Percentiles rank a stretch among this genome's conserved stretches.
These are phyloP conservation scores for Adineta ricciae DNA, from an alignment of 2,888 invertebrate genomes.

Conservation along the genomic window DNA sequence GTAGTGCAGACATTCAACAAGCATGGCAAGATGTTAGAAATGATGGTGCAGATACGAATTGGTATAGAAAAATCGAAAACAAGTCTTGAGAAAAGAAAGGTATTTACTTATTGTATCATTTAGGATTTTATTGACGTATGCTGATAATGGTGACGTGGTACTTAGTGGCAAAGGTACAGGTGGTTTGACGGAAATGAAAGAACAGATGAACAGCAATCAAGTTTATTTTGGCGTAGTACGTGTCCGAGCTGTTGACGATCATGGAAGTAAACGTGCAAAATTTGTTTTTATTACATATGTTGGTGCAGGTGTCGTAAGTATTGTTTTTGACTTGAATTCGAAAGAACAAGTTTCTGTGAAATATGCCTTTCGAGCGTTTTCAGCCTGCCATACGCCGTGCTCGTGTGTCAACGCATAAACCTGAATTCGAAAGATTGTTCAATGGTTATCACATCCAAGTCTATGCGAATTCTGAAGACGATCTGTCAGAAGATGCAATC, in stretches of 20 bases:
- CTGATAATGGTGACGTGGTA: background rate
- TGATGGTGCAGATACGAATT: background rate
- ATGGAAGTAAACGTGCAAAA: slow-evolving; percentile 21
- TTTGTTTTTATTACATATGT: slow-evolving; percentile 12
- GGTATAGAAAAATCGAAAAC: background rate
- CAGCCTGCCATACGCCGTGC: background rate
- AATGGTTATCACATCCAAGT: slow-evolving; percentile 12
- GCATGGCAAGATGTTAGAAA: background rate
- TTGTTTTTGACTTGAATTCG: background rate
- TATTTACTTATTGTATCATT: background rate
- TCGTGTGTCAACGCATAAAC: background rate
- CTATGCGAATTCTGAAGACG: background rate
- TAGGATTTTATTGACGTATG: background rate
- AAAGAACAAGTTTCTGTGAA: no score
- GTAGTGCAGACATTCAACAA: background rate
- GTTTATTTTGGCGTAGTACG: background rate
- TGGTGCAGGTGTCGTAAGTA: background rate
- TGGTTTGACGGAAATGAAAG: slow-evolving; percentile 8
- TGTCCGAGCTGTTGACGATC: slow-evolving; percentile 18
- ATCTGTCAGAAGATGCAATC: background rate
- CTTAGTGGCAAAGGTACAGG: background rate
- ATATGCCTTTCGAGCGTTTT: background rate
- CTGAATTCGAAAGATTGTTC: slow-evolving; percentile 9
- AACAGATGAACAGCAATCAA: background rate
- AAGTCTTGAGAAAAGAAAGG: background rate